phyloP scores from a whole-genome alignment of 2,888 invertebrate genomes.

The Microctonus aethiopoides region DNA sequence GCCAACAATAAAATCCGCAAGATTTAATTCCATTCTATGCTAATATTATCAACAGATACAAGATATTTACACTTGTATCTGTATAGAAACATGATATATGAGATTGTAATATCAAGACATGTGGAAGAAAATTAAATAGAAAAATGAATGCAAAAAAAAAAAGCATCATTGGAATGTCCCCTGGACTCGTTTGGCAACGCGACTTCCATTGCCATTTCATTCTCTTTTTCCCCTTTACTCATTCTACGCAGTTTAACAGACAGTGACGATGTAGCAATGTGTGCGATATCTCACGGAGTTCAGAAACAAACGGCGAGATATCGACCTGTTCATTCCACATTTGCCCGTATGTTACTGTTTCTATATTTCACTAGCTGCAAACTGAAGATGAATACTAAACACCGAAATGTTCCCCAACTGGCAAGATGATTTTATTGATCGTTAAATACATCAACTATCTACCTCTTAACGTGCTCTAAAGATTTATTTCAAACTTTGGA shows the following conservation, averaged over 20 bases:
- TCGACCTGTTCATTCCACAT: constrained; percentile 12
- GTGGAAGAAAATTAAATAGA: no score
- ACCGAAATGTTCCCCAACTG: constrained; percentile 40
- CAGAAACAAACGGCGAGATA: neutral
- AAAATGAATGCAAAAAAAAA: constrained; percentile 23
- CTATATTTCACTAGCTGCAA: neutral
- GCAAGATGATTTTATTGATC: constrained; percentile 40
- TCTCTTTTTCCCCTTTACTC: neutral
- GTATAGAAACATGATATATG: neutral
- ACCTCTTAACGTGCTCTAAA: neutral
- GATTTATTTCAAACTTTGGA: neutral
- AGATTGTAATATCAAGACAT: neutral
- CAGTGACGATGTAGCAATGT: neutral
- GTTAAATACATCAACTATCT: constrained; percentile 38
- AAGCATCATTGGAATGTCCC: constrained; percentile 14
- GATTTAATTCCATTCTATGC: neutral
- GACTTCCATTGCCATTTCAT: neutral
- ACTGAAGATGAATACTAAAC: constrained; percentile 2
- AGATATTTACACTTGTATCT: neutral
- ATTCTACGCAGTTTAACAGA: neutral
- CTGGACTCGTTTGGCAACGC: constrained; percentile 11
- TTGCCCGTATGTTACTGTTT: neutral
- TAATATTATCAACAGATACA: neutral
- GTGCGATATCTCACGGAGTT: neutral
- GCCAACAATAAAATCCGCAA: neutral